phyloP scores from a whole-genome alignment of 2,113 vertebrate genomes.

The Leptocoma aspasia region DNA sequence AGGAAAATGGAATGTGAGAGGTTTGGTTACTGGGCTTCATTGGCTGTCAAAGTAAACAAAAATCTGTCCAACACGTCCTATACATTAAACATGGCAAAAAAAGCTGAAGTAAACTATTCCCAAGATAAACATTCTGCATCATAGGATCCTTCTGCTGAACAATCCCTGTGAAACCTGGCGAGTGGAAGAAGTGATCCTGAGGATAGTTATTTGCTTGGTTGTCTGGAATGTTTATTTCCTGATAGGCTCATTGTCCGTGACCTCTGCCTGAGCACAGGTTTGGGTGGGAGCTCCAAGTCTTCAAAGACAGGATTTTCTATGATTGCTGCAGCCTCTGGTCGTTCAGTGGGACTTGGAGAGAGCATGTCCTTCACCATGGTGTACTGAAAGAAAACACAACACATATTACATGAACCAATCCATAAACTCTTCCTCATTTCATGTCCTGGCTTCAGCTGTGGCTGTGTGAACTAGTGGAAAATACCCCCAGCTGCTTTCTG shows the following conservation, averaged over 20 bases:
- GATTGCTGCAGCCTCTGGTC: conserved; percentile 89
- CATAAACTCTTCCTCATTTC: background rate
- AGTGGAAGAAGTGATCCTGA: conserved; percentile 48
- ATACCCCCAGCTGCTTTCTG: background rate
- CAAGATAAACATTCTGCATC: conserved; percentile 42
- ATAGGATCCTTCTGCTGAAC: conserved; percentile 37
- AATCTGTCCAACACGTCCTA: background rate
- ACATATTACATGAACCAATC: background rate
- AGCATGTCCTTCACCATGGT: conserved; percentile 93
- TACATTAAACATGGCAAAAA: background rate
- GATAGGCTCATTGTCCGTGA: conserved; percentile 93
- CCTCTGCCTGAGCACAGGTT: conserved; percentile 84
- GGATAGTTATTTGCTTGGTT: conserved; percentile 73
- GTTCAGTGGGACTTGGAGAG: conserved; percentile 82
- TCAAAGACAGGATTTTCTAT: conserved; percentile 89
- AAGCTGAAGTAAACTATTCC: conserved; percentile 27
- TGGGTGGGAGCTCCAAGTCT: conserved; percentile 86
- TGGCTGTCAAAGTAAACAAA: background rate
- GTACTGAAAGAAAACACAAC: conserved; percentile 71
- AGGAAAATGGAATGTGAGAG: background rate
- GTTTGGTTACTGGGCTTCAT: background rate
- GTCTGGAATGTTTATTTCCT: conserved; percentile 81
- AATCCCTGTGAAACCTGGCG: conserved; percentile 2
- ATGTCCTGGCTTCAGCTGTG: background rate
- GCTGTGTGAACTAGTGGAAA: background rate